Evolutionary conservation across 2,113 vertebrate genomes (phyloP), one percentile per base, ranked within the genome.

Genomic region (Onychorhynchus coronatus): DNA sequence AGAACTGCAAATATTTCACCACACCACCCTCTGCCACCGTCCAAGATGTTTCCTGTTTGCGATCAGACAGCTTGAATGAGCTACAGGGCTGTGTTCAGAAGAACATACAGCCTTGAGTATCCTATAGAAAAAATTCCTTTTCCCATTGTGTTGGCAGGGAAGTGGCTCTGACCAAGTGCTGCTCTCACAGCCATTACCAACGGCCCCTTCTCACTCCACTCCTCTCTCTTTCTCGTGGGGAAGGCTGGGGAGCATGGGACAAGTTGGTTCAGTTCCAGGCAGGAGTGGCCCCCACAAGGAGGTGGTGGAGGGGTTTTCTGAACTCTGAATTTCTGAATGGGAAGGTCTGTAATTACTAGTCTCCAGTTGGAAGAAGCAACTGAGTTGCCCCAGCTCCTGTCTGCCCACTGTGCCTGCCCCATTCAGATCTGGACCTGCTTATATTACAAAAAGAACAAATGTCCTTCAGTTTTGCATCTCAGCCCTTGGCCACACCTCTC

Each of bases 201-300:
- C 24, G 41, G 22, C 25, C 35, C 11, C 27, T 55, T 35, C 62
- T 61, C 1, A 0, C 56, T 65, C 16, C 9, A 3, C n/a, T 39
- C 50, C 46, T 66, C 49, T n/a, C 9, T 37, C 23, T 39, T 44
- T 42, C 52, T 25, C 42, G 2, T 4, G 8, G 23, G 19, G 52
- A 75, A 27, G 12, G 8, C 3, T 84, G 37, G 33, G 37, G 30
- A 33, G 22, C 12, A 27, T 1, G 1, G 20, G 37, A 19, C 25
- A 42, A 30, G 15, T 9, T 1, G 1, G 1, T 50, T 62, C n/a
- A 22, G 19, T 21, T 16, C 28, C 55, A n/a, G 42, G 10, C 0
- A 0, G 37, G 41, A 47, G 19, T 37, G 11, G 8, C 7, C 8
- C 6, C 31, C 44, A 46, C 20, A 28, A 27, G 25, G 58, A 53